phyloP scores from a whole-genome alignment of 2,113 vertebrate genomes.

The Strix uralensis region DNA sequence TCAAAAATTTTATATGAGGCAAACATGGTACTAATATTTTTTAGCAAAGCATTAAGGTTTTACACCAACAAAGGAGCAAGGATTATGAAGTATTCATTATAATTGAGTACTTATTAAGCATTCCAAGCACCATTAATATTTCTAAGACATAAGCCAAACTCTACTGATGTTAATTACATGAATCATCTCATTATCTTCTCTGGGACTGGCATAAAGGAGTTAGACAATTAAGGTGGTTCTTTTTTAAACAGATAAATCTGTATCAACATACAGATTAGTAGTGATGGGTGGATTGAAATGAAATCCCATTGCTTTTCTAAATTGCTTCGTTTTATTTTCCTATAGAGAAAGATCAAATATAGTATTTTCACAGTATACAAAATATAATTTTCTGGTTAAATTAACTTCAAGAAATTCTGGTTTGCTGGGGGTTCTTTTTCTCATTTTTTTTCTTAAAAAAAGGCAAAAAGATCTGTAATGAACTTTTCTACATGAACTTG shows the following conservation, averaged over 20 bases:
- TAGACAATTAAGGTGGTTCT: background rate
- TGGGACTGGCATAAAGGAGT: background rate
- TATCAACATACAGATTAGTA: background rate
- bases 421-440: background rate
- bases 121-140: constrained; percentile 9
- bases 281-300: background rate
- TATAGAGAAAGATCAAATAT: background rate
- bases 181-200: constrained; percentile 22
- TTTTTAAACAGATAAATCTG: background rate
- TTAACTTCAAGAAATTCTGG: background rate
- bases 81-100: background rate
- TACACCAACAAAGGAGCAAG: background rate
- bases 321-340: background rate
- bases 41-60: background rate
- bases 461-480: fast-evolving
- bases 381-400: background rate
- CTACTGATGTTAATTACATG: background rate
- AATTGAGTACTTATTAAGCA: background rate
- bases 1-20: background rate
- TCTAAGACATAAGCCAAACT: background rate
- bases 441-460: background rate
- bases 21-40: background rate
- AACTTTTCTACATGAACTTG: background rate
- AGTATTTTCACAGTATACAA: background rate
- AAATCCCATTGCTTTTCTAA: background rate